These are phyloP conservation scores for Pseudomyrmex flavicornis DNA, from an alignment of 1,140 invertebrate genomes.

Conservation along the genomic window DNA sequence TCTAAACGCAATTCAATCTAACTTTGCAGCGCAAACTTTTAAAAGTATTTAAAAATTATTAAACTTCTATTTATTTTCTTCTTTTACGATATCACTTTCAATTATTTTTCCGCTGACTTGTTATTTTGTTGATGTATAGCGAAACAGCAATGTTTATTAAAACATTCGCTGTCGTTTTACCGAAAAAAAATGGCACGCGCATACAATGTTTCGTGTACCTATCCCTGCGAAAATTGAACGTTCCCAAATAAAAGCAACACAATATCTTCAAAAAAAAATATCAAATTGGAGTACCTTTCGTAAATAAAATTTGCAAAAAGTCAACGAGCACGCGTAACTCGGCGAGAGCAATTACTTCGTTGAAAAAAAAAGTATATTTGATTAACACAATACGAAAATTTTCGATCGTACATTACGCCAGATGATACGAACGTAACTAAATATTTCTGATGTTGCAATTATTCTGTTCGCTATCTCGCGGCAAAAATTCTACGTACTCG, in stretches of 20 bases:
- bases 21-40: background rate
- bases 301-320: slow-evolving; percentile 43
- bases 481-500: background rate
- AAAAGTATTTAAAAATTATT: background rate
- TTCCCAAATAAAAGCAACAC: slow-evolving; percentile 54
- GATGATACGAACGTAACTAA: background rate
- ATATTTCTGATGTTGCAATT: background rate
- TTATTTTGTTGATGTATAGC: slow-evolving; percentile 53
- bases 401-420: background rate
- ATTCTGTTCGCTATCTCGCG: background rate
- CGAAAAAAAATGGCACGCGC: slow-evolving; percentile 38
- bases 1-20: no score
- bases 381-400: background rate
- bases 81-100: background rate
- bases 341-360: slow-evolving; percentile 17
- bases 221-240: slow-evolving; percentile 38
- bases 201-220: slow-evolving; percentile 45
- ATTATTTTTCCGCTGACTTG: slow-evolving; percentile 44
- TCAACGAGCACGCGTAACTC: background rate
- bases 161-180: slow-evolving; percentile 42
- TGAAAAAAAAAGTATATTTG: slow-evolving; percentile 6
- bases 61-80: background rate
- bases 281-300: slow-evolving; percentile 44
- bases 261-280: slow-evolving; percentile 54
- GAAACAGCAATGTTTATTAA: slow-evolving; percentile 50